phyloP scores from a whole-genome alignment of 2,113 vertebrate species.

The Alectura lathami region DNA sequence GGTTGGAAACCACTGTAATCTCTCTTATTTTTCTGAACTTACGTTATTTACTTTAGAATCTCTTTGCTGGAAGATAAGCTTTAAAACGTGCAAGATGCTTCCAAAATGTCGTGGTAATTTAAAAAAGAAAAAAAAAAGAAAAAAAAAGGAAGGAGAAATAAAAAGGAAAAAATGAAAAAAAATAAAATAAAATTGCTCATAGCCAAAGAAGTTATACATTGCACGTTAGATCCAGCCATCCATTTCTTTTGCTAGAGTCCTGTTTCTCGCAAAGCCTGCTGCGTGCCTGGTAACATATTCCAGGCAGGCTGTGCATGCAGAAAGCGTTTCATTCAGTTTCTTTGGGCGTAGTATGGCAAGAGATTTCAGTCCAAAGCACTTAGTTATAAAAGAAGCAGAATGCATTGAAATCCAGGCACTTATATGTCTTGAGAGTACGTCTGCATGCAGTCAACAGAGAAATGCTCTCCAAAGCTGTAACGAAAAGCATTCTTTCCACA shows the following conservation, averaged over 20 bases:
- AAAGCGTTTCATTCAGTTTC: conserved; percentile 18
- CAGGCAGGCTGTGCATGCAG: conserved; percentile 11
- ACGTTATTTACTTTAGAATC: conserved; percentile 7
- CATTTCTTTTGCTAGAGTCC: not conserved
- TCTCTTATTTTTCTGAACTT: not conserved
- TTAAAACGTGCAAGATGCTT: conserved; percentile 47
- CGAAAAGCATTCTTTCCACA: conserved; percentile 28
- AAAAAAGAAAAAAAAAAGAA: not conserved
- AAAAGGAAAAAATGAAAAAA: not conserved
- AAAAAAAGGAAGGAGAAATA: accelerated
- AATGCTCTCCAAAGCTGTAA: conserved; percentile 15
- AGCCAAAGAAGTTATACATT: conserved; percentile 46
- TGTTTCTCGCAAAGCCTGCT: conserved; percentile 30
- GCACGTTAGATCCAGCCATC: not conserved
- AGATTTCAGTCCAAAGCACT: not conserved
- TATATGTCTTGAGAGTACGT: conserved; percentile 18
- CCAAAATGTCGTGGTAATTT: conserved; percentile 56
- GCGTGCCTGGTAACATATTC: conserved; percentile 51
- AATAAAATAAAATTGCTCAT: not conserved
- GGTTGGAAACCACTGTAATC: not conserved
- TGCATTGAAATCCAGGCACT: conserved; percentile 17
- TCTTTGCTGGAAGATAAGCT: conserved; percentile 16
- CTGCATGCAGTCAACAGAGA: conserved; percentile 4
- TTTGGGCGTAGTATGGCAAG: not conserved
- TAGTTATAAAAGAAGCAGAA: conserved; percentile 37